Evolutionary conservation across 2,797 vertebrate genomes (phyloP).

Genomic region (Zalophus californianus): DNA sequence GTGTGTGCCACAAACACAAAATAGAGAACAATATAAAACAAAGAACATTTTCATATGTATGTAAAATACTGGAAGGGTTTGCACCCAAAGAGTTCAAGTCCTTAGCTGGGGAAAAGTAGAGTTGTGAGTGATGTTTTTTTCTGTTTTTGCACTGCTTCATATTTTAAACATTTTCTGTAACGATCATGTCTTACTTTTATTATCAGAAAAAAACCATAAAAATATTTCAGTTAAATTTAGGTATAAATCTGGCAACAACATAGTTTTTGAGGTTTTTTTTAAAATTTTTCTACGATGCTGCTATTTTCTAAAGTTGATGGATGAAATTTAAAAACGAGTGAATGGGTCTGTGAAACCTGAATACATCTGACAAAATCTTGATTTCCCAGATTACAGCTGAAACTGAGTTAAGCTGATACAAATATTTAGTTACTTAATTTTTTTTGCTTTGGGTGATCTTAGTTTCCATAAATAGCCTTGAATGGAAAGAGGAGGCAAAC

Average conservation of each 20-base stretch:
- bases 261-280: background rate
- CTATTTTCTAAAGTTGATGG: background rate
- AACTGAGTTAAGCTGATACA: constrained; percentile 2
- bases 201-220: background rate
- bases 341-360: background rate
- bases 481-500: background rate
- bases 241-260: constrained; percentile 16
- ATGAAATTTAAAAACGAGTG: constrained; percentile 59
- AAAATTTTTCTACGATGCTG: constrained; percentile 24
- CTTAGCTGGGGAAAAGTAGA: background rate
- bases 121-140: background rate
- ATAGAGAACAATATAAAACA: background rate
- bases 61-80: background rate
- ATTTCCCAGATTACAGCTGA: background rate
- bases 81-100: background rate
- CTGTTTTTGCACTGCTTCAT: background rate
- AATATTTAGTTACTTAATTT: background rate
- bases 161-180: background rate
- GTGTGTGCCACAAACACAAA: background rate
- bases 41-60: background rate
- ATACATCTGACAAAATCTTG: background rate
- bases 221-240: background rate
- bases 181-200: background rate
- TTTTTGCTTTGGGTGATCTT: background rate
- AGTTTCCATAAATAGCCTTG: background rate